Base-by-base conservation (phyloP, 2,888 invertebrate species). In the Leucophora obtusa region DNA sequence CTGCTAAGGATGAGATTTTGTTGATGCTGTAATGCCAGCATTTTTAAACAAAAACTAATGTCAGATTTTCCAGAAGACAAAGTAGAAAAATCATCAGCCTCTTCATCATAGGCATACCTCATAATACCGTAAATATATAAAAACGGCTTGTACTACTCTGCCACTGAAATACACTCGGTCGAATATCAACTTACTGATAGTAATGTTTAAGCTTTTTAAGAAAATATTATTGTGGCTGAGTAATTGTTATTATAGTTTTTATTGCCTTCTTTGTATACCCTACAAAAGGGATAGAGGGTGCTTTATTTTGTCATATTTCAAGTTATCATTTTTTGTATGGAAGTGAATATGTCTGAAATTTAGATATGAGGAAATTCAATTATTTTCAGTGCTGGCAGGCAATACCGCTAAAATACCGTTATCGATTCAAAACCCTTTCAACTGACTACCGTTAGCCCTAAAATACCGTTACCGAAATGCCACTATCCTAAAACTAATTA, bases 1-100 rank as follows among this genome's bases (percentile, higher is more conserved):
- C 68, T 35, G 62, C 50, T 62, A 60, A 75, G 68, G 68, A 75
- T 75, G 60, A 62, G 35, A 47, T 47, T n/a, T 47, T 47, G 0
- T n/a, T 47, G 43, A 47, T 47, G 43, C 43, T 47, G 14, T 47
- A 47, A n/a, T 6, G n/a, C 43, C 43, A 47, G 43, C 43, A 47
- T 47, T n/a, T 47, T n/a, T n/a, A 47, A 47, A 14, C 43, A 14
- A 14, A 11, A 43, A 43, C 43, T 47, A 47, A n/a, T n/a, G n/a
- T 5, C n/a, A 47, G n/a, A n/a, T 47, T 47, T 47, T 7, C 1
- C 1, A 47, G 5, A 47, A 47, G 43, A 35, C 38, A 35, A 38
- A 47, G 18, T 21, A 14, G 14, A 56, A 51, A 53, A 53, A 50
- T 59, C 15, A 38, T 35, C 9, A 53, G 15, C 33, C 43, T 47